Base-by-base conservation (phyloP, 2,797 vertebrate species). In the Gobio occitaniae region DNA sequence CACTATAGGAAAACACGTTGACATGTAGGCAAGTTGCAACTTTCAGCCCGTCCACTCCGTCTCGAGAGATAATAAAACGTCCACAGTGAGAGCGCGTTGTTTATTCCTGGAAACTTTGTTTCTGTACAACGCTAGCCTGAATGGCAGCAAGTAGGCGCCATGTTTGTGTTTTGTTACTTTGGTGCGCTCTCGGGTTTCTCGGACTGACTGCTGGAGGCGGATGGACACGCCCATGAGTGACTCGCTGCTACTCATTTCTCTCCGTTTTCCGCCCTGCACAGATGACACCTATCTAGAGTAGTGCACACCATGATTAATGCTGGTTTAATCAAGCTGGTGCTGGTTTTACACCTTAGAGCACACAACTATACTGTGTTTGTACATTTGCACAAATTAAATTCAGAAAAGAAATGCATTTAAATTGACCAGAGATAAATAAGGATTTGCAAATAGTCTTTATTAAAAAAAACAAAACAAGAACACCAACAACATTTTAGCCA, bases 21-120 rank as follows among this genome's bases (percentile, higher is more conserved):
- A 94, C 95, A 96, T 96, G 94, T 65, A 95, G 93, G 91, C 93
- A 92, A 93, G 88, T 92, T 91, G 90, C 90, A 89, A 92, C 65
- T 91, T 90, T 86, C 47, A 71, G 70, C 87, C 83, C 79, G 15
- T 84, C 47, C 90, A 90, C 79, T 89, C 91, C 91, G 91, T 87
- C 7, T 86, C 21, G 76, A 2, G 70, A 25, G 50, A 77, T 50
- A 75, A 36, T 70, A 59, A 21, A 80, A 86, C 65, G 70, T 65
- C 83, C 86, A 66, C 19, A 65, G 66, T 61, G 36, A 78, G 13
- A 48, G 47, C 16, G 9, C 56, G 44, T 41, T 50, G n/a, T 69
- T 50, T 80, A 21, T 89, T 86, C 16, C 0, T 41, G 32, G 19
- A 89, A 94, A 94, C 89, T 94, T 94, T 90, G 50, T 69, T 50